A percentile compares a stretch with the other conserved stretches of the same genome.
phyloP scores from a whole-genome alignment of 1,140 invertebrate species.

The Tetraneura akinire region DNA sequence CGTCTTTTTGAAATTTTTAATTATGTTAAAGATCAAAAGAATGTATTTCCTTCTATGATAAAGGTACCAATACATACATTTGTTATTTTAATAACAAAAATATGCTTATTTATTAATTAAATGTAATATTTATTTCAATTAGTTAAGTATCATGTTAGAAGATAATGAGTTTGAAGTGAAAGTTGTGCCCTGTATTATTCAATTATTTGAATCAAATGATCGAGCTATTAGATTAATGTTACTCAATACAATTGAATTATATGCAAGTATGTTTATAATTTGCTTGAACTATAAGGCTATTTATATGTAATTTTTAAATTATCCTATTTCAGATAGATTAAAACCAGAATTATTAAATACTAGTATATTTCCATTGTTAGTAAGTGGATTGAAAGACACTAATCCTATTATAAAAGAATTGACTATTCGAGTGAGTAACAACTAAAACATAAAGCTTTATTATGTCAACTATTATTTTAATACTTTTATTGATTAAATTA shows the following conservation, averaged over 20 bases:
- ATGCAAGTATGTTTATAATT: conserved; percentile 62
- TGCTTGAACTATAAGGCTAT: too few relatives aligned
- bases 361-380: conserved; percentile 69
- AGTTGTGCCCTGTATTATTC: conserved; percentile 96
- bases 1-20: conserved; percentile 43
- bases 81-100: background rate
- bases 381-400: conserved; percentile 93
- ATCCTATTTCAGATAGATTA: conserved; percentile 58
- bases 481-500: too few relatives aligned
- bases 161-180: conserved; percentile 93
- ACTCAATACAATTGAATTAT: conserved; percentile 85
- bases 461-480: too few relatives aligned
- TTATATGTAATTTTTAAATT: background rate
- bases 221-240: conserved; percentile 89
- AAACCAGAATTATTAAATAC: conserved; percentile 29
- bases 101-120: background rate
- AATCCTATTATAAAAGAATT: conserved; percentile 95
- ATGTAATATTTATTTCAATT: conserved; percentile 47
- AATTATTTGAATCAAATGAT: conserved; percentile 94
- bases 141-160: conserved; percentile 84
- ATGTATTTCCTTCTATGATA: conserved; percentile 38
- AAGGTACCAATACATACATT: conserved; percentile 20
- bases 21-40: conserved; percentile 26
- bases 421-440: conserved; percentile 81
- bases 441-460: too few relatives aligned